Percentiles rank a stretch among this genome's conserved stretches.
These are phyloP conservation scores for Solen grandis DNA, from an alignment of 1,140 invertebrate genomes.

Conservation along the genomic window DNA sequence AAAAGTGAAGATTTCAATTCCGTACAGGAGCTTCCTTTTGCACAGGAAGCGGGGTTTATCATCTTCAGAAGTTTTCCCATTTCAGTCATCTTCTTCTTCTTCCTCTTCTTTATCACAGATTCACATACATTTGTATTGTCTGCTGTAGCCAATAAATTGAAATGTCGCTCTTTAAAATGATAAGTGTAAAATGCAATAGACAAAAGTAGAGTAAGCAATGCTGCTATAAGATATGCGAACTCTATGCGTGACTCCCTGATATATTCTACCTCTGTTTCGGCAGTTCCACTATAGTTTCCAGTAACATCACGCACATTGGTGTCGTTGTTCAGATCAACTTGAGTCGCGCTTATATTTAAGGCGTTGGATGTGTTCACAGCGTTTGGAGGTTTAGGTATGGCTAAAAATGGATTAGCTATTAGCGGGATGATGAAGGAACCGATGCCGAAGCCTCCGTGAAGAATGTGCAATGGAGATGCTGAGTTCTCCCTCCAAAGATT, in stretches of 20 bases:
- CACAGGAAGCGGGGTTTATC: constrained; percentile 63
- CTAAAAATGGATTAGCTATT: constrained; percentile 68
- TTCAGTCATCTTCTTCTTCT: neutral
- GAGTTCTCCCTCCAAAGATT: constrained; percentile 64
- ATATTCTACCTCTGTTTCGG: constrained; percentile 9
- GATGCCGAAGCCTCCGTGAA: constrained; percentile 72
- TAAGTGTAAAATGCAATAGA: constrained; percentile 61
- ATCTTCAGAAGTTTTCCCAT: constrained; percentile 38
- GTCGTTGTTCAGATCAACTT: neutral
- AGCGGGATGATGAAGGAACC: constrained; percentile 70
- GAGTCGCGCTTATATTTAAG: neutral
- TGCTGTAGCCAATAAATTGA: neutral
- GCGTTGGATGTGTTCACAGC: neutral
- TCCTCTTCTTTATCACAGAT: neutral
- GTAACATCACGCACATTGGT: neutral
- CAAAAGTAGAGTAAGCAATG: constrained; percentile 41
- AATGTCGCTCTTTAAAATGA: constrained; percentile 18
- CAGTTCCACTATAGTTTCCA: neutral
- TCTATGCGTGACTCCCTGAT: constrained; percentile 63
- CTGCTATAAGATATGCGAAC: constrained; percentile 60
- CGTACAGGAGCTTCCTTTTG: constrained; percentile 55
- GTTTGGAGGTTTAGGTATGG: constrained; percentile 29
- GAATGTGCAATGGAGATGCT: constrained; percentile 61
- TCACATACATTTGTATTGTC: neutral
- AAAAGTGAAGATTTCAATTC: constrained; percentile 58